Base-by-base conservation (phyloP, 2,113 vertebrate genomes). In the Eretmochelys imbricata region DNA sequence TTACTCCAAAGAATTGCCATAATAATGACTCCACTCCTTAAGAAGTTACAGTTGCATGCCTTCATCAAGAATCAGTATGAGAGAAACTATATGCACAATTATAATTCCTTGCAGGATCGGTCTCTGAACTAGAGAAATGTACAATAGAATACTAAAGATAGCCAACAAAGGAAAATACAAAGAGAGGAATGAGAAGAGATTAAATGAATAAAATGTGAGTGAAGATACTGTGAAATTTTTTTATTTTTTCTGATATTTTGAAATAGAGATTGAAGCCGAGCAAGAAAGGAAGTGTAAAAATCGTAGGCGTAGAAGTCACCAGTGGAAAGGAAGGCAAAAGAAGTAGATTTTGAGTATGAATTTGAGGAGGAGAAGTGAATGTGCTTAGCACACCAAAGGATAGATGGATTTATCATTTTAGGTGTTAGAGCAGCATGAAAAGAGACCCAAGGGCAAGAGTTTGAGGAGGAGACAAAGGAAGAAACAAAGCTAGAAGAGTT, bases 91-190 rank as follows among this genome's bases (percentile, higher is more conserved):
- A 3, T 51, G 9, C 54, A 51, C 54, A 22, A 42, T 31, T 89
- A 2, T 76, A 83, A 81, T 5, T 38, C 83, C 51, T 46, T 55
- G 27, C 50, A 89, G 62, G 55, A 69, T 87, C 85, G 87, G 13
- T 12, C 27, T 76, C 2, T 85, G 59, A 51, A 82, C 69, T 49
- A 72, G 54, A 24, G 82, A 93, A 38, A 25, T 62, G 12, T 17
- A 88, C 82, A 59, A 91, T 82, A 79, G 84, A 90, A 51, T 90
- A 69, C 35, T 87, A 13, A 91, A 83, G n/a, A 80, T 83, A 87
- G 24, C 3, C 46, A 42, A 53, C 11, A 87, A 29, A 90, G 84
- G 55, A 35, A 82, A 12, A 49, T 5, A 89, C 29, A 86, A 89
- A 80, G 29, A 35, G 59, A 54, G 80, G 85, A 53, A 5, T 51